Evolutionary conservation across 2,113 vertebrate species (phyloP).

Genomic region (Ceyx margarethae): DNA sequence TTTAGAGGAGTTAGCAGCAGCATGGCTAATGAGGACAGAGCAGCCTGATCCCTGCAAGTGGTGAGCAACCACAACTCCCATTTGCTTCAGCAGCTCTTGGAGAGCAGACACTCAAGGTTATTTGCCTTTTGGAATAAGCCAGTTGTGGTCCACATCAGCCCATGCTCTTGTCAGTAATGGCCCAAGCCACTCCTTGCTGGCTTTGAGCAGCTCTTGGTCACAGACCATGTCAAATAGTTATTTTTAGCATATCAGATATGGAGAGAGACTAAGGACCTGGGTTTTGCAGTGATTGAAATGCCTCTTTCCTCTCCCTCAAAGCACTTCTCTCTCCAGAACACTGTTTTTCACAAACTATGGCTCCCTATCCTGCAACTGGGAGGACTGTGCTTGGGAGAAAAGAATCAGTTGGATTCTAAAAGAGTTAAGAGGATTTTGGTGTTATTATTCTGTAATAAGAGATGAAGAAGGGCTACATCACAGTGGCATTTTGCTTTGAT

Average conservation of each 20-base stretch:
- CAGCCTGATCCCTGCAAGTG: not conserved
- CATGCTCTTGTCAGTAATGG: not conserved
- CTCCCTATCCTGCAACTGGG: not conserved
- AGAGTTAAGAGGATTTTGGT: not conserved
- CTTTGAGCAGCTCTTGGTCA: not conserved
- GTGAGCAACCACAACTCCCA: constrained; percentile 1
- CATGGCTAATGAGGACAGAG: not conserved
- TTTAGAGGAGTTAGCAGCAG: not conserved
- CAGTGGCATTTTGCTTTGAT: not conserved
- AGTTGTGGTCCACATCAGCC: not conserved
- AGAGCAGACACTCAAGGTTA: not conserved
- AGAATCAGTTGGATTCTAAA: not conserved
- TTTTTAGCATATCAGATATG: not conserved
- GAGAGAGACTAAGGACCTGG: not conserved
- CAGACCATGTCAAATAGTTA: not conserved
- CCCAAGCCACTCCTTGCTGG: not conserved
- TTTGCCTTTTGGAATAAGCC: constrained; percentile 2
- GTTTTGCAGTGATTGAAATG: not conserved
- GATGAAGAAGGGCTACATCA: not conserved
- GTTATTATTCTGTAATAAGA: not conserved
- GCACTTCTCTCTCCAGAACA: not conserved
- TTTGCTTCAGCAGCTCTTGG: constrained; percentile 13
- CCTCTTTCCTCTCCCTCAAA: not conserved
- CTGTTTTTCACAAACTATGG: not conserved
- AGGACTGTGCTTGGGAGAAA: not conserved